These are phyloP conservation scores for Polypedilum vanderplanki DNA, from an alignment of 1,140 invertebrate species.

Conservation along the genomic window DNA sequence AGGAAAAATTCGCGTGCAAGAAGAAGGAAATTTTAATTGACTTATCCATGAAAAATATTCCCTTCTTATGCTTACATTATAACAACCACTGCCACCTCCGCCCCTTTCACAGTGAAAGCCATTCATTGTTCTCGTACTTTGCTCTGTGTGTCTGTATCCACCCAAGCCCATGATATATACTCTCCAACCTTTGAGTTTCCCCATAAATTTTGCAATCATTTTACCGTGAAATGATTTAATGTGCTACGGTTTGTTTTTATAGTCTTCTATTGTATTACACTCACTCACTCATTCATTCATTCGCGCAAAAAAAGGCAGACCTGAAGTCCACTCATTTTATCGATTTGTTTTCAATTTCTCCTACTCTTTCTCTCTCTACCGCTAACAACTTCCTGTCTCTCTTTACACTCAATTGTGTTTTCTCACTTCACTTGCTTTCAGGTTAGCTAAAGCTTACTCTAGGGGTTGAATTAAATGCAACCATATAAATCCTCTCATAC, in stretches of 20 bases:
- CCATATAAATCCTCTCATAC: too few species aligned
- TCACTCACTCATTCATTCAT: not conserved
- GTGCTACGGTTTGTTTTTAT: constrained; percentile 17
- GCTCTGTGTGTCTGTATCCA: too few species aligned
- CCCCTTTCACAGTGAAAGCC: not conserved
- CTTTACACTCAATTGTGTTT: too few species aligned
- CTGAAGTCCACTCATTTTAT: not conserved
- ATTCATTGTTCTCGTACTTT: not conserved
- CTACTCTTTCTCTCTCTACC: not conserved
- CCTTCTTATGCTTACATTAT: not conserved
- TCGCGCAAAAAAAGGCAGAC: not conserved
- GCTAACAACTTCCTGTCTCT: too few species aligned
- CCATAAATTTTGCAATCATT: constrained; percentile 24
- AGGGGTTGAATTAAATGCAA: too few species aligned
- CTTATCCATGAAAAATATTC: not conserved
- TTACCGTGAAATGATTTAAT: constrained; percentile 28
- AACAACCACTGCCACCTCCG: not conserved
- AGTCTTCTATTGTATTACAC: not conserved
- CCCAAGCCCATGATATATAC: constrained; percentile 6
- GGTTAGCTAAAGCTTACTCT: too few species aligned
- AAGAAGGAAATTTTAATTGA: constrained; percentile 10
- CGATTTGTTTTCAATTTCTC: not conserved
- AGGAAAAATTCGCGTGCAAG: not conserved
- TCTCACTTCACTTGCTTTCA: too few species aligned
- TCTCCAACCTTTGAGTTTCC: constrained; percentile 7